Base-by-base conservation (phyloP, 2,113 vertebrate genomes). In the Pluvianellus socialis region DNA sequence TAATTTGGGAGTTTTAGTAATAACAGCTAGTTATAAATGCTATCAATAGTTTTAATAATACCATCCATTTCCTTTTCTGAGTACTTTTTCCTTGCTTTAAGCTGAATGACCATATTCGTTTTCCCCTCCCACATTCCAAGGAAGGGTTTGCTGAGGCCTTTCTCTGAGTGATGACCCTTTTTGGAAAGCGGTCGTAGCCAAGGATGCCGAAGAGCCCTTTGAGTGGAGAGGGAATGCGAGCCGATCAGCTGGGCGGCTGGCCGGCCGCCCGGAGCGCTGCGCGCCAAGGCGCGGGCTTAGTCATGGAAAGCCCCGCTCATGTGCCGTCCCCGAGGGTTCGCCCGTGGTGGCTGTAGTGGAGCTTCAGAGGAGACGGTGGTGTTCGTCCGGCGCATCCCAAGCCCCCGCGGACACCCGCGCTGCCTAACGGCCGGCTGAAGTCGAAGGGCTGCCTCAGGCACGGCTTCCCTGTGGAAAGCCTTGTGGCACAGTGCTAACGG, bases 41-140 rank as follows among this genome's bases (percentile, higher is more conserved):
- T 66, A 47, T 75, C 56, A 93, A 67, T 38, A 45, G 27, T 65
- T 81, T 38, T n/a, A 83, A 40, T 73, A 68, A 77, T 55, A 16
- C 27, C 47, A 63, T 74, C 20, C 11, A 1, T 77, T 91, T 91
- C 42, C 58, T 95, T 88, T 68, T 35, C 61, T 72, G 73, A 75
- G 38, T n/a, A 22, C 44, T 6, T 89, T 87, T 92, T 79, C 68
- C 52, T 68, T 92, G 76, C 65, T 81, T 84, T 65, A 32, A 84
- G 79, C 53, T 81, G 71, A 93, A 71, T 21, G 27, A 17, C 76
- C 73, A 17, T 47, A 35, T 38, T 79, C 2, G 28, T 27, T 81
- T 77, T 87, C 52, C 32, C 65, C 76, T 92, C 76, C 77, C 52
- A 20, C 83, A 26, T 94, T 94, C 88, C 90, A 72, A 50, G 76